Evolutionary conservation across 2,888 invertebrate species (phyloP).

Genomic region (Apocheima hispidaria): DNA sequence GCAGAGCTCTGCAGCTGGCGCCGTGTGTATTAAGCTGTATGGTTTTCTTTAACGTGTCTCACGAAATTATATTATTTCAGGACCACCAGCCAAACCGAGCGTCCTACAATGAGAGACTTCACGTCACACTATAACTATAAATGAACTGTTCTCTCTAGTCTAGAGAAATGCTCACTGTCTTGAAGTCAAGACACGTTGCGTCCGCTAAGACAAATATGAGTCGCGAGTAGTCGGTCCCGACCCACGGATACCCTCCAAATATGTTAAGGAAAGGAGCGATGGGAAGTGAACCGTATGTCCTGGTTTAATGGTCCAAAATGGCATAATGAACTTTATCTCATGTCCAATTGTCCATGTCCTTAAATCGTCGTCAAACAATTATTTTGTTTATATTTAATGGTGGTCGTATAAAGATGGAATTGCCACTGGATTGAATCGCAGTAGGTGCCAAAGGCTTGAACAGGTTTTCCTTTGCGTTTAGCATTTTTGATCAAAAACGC

Average conservation of each 20-base stretch:
- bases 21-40: too few relatives aligned
- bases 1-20: too few relatives aligned
- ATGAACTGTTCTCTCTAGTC: conserved; percentile 46
- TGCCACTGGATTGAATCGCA: conserved; percentile 17
- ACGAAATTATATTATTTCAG: conserved; percentile 50
- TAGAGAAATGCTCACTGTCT: conserved; percentile 67
- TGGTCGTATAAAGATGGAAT: conserved; percentile 16
- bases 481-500: neutral
- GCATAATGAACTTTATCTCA: neutral
- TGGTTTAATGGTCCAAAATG: conserved; percentile 16
- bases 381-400: conserved; percentile 2
- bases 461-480: conserved; percentile 11
- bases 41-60: neutral
- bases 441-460: conserved; percentile 31
- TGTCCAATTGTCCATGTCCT: neutral
- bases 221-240: conserved; percentile 15
- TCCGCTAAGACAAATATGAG: conserved; percentile 70
- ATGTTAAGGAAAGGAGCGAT: conserved; percentile 23
- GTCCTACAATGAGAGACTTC: conserved; percentile 62
- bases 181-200: conserved; percentile 68
- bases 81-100: conserved; percentile 64
- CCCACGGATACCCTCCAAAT: conserved; percentile 37
- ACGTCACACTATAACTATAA: conserved; percentile 31
- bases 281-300: conserved; percentile 18
- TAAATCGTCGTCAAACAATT: neutral